Evolutionary conservation across 2,113 vertebrate genomes (phyloP).

Genomic region (Dromaius novaehollandiae): DNA sequence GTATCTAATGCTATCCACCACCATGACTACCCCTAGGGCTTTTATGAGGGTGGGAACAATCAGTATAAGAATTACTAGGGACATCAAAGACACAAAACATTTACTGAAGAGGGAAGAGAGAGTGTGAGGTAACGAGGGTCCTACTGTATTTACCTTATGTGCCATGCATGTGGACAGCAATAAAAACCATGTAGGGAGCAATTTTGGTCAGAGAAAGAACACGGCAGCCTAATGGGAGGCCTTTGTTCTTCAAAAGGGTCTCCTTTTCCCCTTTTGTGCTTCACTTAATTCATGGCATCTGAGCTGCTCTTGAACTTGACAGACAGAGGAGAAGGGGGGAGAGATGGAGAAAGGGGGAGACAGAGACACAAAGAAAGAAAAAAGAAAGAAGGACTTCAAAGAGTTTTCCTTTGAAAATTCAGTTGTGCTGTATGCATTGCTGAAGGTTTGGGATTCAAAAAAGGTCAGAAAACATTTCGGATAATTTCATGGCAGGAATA

Average conservation of each 20-base stretch:
- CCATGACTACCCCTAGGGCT: conserved; percentile 63
- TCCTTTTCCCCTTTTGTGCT: conserved; percentile 83
- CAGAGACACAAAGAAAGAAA: conserved; percentile 72
- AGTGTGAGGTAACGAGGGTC: conserved; percentile 75
- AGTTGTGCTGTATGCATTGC: conserved; percentile 67
- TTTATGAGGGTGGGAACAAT: conserved; percentile 71
- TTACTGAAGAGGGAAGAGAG: conserved; percentile 62
- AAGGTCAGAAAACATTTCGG: conserved; percentile 58
- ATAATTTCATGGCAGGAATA: conserved; percentile 44
- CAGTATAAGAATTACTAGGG: conserved; percentile 73
- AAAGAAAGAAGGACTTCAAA: conserved; percentile 72
- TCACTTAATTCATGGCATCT: conserved; percentile 84
- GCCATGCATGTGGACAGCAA: conserved; percentile 78
- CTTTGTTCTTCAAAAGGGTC: conserved; percentile 85
- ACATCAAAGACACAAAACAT: conserved; percentile 75
- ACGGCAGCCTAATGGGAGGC: conserved; percentile 81
- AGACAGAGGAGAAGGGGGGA: conserved; percentile 71
- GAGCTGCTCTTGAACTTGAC: conserved; percentile 86
- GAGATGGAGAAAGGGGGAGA: conserved; percentile 60
- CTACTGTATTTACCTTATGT: conserved; percentile 80
- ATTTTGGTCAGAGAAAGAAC: conserved; percentile 80
- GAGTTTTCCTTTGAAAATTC: conserved; percentile 74
- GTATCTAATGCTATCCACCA: conserved; percentile 59
- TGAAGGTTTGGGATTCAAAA: conserved; percentile 68
- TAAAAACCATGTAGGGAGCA: conserved; percentile 76